These are phyloP conservation scores for Halictus quadricinctus DNA, from an alignment of 2,888 invertebrate genomes.

Conservation along the genomic window DNA sequence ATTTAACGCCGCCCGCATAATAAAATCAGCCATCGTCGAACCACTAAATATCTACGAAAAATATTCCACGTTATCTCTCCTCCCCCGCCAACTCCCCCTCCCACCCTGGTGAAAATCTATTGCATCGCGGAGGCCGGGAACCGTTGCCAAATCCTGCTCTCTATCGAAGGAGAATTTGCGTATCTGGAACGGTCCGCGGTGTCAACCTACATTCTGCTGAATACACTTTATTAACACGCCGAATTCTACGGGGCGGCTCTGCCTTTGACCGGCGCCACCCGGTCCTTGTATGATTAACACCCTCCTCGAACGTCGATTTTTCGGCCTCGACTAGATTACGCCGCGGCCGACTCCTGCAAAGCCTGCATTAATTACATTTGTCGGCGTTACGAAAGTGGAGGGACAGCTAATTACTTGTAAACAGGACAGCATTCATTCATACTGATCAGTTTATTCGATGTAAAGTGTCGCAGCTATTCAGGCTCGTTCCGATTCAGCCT, in stretches of 20 bases:
- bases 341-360: neutral
- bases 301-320: neutral
- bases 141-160: constrained; percentile 12
- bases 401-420: constrained; percentile 39
- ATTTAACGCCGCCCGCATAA: constrained; percentile 62
- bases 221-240: constrained; percentile 32
- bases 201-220: constrained; percentile 20
- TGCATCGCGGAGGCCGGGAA: neutral
- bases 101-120: neutral
- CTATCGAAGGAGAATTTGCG: neutral
- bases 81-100: too few species aligned
- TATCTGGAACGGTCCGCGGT: neutral
- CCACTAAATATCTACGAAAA: constrained; percentile 49
- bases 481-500: neutral
- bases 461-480: constrained; percentile 11
- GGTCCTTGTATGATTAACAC: neutral
- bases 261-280: neutral
- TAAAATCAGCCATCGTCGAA: constrained; percentile 59
- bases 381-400: neutral
- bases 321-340: neutral
- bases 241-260: neutral
- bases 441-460: constrained; percentile 42
- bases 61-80: neutral
- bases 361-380: neutral
- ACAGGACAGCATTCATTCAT: constrained; percentile 40